Evolutionary conservation across 2,113 vertebrate species (phyloP).

Genomic region (Danionella cerebrum): DNA sequence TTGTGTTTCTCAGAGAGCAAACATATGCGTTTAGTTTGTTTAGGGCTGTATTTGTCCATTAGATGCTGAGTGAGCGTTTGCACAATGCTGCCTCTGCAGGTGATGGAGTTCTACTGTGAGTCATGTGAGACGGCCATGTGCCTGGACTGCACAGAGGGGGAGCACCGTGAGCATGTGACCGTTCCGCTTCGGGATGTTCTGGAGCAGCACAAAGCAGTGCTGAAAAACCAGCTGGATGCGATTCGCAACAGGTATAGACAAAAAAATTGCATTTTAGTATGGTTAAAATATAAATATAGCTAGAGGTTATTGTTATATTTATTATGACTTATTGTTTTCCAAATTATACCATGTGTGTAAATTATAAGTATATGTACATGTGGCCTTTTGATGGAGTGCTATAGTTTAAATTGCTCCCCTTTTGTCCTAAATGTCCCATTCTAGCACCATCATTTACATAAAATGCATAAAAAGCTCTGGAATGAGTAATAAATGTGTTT

Average conservation of each 20-base stretch:
- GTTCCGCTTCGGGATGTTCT: slow-evolving; percentile 83
- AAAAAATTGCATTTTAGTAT: neutral
- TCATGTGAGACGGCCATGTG: slow-evolving; percentile 95
- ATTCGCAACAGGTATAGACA: slow-evolving; percentile 72
- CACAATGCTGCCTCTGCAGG: slow-evolving; percentile 62
- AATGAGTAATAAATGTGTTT: too few relatives aligned
- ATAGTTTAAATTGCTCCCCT: too few relatives aligned
- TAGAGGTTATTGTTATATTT: too few relatives aligned
- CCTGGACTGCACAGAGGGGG: slow-evolving; percentile 79
- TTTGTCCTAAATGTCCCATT: too few relatives aligned
- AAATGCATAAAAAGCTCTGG: too few relatives aligned
- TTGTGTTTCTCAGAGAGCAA: neutral
- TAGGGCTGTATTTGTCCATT: neutral
- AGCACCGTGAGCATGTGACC: slow-evolving; percentile 82
- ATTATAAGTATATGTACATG: too few relatives aligned
- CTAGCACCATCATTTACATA: too few relatives aligned
- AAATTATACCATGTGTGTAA: too few relatives aligned
- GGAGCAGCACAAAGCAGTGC: slow-evolving; percentile 85
- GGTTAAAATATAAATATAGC: too few relatives aligned
- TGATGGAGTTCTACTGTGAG: slow-evolving; percentile 95
- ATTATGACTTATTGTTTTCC: too few relatives aligned
- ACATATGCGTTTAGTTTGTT: neutral
- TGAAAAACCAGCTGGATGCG: slow-evolving; percentile 84
- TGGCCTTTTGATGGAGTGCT: too few relatives aligned
- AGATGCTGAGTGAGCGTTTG: neutral